Evolutionary conservation across 2,113 vertebrate species (phyloP).

Genomic region (Jacana jacana): DNA sequence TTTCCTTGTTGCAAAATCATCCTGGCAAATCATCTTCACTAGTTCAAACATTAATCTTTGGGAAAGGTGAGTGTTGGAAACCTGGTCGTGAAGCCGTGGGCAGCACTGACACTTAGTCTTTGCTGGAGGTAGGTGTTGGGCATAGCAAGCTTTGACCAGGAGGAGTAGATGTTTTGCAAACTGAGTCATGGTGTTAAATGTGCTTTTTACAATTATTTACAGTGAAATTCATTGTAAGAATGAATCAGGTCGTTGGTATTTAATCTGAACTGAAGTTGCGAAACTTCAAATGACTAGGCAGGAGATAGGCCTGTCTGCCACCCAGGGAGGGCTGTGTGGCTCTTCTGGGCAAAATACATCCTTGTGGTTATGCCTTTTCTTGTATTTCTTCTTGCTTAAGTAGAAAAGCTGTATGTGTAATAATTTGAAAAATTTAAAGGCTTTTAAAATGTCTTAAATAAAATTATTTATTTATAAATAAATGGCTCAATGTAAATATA

Average conservation of each 20-base stretch:
- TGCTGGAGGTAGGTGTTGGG: not conserved
- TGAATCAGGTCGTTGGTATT: constrained; percentile 19
- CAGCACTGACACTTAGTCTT: not conserved
- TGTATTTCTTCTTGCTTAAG: not conserved
- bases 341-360: not conserved
- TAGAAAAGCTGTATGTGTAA: not conserved
- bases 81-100: not conserved
- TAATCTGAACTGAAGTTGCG: not conserved
- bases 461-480: not conserved
- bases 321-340: not conserved
- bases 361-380: not conserved
- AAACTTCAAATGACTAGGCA: not conserved
- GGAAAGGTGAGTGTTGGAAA: not conserved
- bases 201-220: not conserved
- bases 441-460: not conserved
- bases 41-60: not conserved
- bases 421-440: not conserved
- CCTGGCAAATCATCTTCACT: not conserved
- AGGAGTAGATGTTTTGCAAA: not conserved
- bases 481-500: not conserved
- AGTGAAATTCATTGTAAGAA: not conserved
- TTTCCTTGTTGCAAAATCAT: not conserved
- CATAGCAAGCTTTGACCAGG: not conserved
- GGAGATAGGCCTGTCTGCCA: not conserved
- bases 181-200: not conserved